A percentile compares a stretch with the other conserved stretches of the same genome.
These are phyloP conservation scores for Ochropleura leucogaster DNA, from an alignment of 2,888 invertebrate species.

Conservation along the genomic window DNA sequence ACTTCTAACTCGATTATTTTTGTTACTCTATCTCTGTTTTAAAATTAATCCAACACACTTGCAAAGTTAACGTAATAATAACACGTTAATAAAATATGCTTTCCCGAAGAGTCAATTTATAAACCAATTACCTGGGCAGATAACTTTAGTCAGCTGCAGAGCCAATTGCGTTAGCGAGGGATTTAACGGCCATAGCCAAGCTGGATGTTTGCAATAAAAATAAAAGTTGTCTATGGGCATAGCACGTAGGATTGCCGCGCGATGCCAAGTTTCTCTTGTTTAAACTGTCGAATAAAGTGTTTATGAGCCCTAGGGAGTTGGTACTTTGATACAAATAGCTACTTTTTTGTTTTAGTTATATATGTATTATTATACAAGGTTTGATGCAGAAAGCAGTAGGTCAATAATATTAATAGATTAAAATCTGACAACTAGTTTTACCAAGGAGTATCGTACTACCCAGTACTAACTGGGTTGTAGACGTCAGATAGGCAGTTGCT, in stretches of 20 bases:
- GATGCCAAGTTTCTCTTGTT: constrained; percentile 18
- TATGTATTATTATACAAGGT: neutral
- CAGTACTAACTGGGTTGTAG: too few species aligned
- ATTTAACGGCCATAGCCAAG: constrained; percentile 34
- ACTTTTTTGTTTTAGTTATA: neutral
- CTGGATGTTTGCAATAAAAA: constrained; percentile 33
- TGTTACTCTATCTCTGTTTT: neutral
- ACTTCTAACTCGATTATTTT: neutral
- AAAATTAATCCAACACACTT: neutral
- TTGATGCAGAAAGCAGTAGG: neutral
- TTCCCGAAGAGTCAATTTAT: constrained; percentile 7
- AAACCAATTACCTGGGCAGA: constrained; percentile 30
- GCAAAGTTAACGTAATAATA: neutral
- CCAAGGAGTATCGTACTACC: too few species aligned
- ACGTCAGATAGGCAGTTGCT: too few species aligned
- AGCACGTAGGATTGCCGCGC: constrained; percentile 5
- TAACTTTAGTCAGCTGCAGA: constrained; percentile 24
- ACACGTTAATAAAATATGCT: constrained; percentile 20
- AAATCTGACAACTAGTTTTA: too few species aligned
- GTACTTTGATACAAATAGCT: neutral
- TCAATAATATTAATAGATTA: too few species aligned
- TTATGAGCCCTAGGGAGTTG: neutral
- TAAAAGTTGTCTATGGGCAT: constrained; percentile 19
- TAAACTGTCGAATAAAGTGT: constrained; percentile 28
- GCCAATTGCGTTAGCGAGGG: constrained; percentile 40